Conservation (phyloP, 1,140 invertebrate genomes). For the Lepidurus apus region DNA sequence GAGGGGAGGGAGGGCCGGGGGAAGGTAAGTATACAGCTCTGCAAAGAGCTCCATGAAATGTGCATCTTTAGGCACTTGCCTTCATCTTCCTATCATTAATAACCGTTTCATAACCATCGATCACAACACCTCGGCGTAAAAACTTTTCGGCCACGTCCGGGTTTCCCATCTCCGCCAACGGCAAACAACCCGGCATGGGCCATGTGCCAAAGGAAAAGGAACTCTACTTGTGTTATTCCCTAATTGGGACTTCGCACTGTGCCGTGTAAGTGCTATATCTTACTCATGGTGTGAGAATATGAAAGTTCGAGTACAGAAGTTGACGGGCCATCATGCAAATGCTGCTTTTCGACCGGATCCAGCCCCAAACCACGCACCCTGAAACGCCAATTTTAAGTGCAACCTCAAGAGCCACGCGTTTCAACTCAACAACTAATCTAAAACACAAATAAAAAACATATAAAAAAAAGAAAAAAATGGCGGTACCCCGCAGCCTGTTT, state of each 20-base stretch:
- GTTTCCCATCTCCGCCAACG: neutral
- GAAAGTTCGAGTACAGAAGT: neutral
- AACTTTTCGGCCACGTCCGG: neutral
- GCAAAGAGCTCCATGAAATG: conserved; percentile 2
- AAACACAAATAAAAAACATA: neutral
- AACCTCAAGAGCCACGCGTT: neutral
- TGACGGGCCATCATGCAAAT: neutral
- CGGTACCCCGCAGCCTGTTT: neutral
- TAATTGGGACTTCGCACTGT: neutral
- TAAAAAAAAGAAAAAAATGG: neutral
- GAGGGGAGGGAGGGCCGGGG: neutral
- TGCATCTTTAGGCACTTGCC: conserved; percentile 7
- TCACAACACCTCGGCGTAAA: conserved; percentile 2
- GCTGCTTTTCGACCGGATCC: neutral
- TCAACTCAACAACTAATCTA: neutral
- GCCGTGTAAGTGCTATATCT: neutral
- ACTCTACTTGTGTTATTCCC: conserved; percentile 11
- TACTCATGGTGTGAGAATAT: neutral
- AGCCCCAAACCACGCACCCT: neutral
- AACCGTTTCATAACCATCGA: conserved; percentile 15
- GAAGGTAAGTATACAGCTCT: conserved; percentile 7
- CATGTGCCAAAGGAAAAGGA: neutral
- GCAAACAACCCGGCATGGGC: neutral
- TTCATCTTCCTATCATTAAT: conserved; percentile 11
- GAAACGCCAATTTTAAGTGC: neutral